These are phyloP conservation scores for Diplolepis rosae DNA, from an alignment of 2,888 invertebrate genomes.

Conservation along the genomic window DNA sequence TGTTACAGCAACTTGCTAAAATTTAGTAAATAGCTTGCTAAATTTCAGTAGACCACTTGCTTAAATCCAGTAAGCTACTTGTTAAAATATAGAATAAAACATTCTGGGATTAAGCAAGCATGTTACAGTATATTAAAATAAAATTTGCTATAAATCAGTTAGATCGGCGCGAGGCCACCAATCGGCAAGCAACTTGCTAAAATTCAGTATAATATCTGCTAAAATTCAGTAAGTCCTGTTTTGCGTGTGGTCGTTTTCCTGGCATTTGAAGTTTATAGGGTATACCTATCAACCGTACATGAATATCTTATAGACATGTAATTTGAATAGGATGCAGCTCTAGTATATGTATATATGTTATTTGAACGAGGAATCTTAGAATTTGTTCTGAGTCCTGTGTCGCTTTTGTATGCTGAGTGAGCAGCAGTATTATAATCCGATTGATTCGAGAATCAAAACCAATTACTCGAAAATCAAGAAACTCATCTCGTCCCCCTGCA, in stretches of 20 bases:
- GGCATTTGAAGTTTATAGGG: neutral
- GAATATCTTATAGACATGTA: neutral
- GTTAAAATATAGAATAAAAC: no score
- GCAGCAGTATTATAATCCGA: neutral
- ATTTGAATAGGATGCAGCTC: neutral
- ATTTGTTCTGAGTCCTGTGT: neutral
- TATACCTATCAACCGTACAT: neutral
- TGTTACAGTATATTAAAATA: no score
- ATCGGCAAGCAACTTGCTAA: no score
- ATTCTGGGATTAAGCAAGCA: no score
- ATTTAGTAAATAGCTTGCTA: no score
- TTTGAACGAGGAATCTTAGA: neutral
- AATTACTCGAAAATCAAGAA: constrained; percentile 10
- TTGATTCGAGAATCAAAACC: constrained; percentile 13
- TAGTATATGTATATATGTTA: neutral
- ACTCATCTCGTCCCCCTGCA: neutral
- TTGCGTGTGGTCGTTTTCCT: neutral
- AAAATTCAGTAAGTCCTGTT: no score
- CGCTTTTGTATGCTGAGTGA: neutral
- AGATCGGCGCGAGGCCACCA: no score
- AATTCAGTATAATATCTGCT: no score
- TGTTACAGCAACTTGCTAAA: no score
- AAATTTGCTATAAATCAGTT: no score
- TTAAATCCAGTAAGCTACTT: no score
- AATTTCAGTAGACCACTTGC: no score